Evolutionary conservation across 2,113 vertebrate species (phyloP), one percentile per base, ranked within the genome.

Genomic region (Corythornis madagascariensis): DNA sequence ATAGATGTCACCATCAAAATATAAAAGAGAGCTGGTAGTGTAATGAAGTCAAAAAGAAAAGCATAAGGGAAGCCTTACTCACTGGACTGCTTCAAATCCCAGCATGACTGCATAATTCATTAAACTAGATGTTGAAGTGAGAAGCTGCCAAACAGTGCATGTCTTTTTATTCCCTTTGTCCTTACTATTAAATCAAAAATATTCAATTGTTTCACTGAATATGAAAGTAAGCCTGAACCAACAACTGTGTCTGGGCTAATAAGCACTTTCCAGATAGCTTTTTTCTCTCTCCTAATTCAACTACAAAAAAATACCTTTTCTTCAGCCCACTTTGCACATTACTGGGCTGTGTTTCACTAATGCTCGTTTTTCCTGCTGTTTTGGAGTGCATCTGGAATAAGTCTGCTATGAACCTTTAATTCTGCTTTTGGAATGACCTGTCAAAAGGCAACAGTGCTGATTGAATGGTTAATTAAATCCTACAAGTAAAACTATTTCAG

Each of bases 1-100:
- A 98, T 97, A 98, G 98, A 98, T 98, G 97, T 98, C 98, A 98
- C 93, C 97, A 97, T 96, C 92, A 97, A 98, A 96, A 98, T 97
- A 95, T 94, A 94, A 98, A 98, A 97, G 82, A 85, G 93, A 97
- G 55, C 12, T 60, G 40, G 45, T 70, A 71, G 67, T 71, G 61
- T 67, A 95, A 94, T 66, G 17, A 52, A 90, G 63, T 59, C 74
- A 72, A 85, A 73, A 75, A 76, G 45, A 64, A 73, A 83, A 53
- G 75, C 61, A 95, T 83, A 47, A 56, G 73, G 83, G 83, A 95
- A 85, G 55, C 69, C 63, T 94, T 82, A 65, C 77, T 91, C 38
- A 25, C 72, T 89, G 72, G 50, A 52, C 75, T 78, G 61, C 48
- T 84, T 91, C 63, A 88, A 90, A 94, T 82, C 66, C 42, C 57